Conservation (phyloP, 1,140 invertebrate species). For the Drosophila aff. region DNA sequence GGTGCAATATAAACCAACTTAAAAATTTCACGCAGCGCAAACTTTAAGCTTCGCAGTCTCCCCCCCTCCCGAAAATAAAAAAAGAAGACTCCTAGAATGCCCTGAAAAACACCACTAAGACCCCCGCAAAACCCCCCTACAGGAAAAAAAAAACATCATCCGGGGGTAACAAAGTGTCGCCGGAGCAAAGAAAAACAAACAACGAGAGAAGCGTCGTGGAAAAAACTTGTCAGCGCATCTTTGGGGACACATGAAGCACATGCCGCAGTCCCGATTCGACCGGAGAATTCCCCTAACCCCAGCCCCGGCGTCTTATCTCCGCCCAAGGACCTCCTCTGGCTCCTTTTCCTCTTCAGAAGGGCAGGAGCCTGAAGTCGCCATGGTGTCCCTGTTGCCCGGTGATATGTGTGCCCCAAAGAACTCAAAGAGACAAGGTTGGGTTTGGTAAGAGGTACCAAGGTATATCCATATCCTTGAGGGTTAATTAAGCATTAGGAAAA, state of each 20-base stretch:
- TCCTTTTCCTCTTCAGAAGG: background rate
- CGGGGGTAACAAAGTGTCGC: constrained; percentile 33
- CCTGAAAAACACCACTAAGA: constrained; percentile 1
- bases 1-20: constrained; percentile 59
- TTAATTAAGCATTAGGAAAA: background rate
- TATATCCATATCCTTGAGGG: background rate
- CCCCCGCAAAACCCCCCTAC: too few species aligned
- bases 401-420: constrained; percentile 33
- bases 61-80: background rate
- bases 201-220: constrained; percentile 29
- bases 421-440: background rate
- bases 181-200: constrained; percentile 45
- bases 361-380: constrained; percentile 16
- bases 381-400: constrained; percentile 29
- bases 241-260: constrained; percentile 60
- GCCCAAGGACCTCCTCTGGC: background rate
- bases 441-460: background rate
- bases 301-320: background rate
- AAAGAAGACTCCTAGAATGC: constrained; percentile 3
- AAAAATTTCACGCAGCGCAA: constrained; percentile 66
- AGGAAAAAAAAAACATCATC: background rate
- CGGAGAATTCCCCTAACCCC: constrained; percentile 4
- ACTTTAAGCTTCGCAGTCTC: constrained; percentile 35
- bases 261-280: constrained; percentile 40
- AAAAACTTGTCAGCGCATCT: constrained; percentile 54